phyloP scores from a whole-genome alignment of 2,888 invertebrate species.

The Tachina fera region DNA sequence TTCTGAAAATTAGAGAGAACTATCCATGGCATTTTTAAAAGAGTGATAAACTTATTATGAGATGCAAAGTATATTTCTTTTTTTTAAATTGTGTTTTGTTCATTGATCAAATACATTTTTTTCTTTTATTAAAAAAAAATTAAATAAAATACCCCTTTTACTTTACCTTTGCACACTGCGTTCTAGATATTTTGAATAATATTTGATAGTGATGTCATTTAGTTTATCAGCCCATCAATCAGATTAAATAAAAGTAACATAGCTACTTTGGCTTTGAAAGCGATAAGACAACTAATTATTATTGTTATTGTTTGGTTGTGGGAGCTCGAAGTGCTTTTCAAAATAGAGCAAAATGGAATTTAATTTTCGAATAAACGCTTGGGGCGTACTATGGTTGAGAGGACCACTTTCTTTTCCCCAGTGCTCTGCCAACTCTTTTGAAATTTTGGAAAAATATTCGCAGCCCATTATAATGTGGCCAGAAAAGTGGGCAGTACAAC shows the following conservation, averaged over 20 bases:
- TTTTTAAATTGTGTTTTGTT: too few relatives aligned
- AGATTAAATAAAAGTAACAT: conserved; percentile 24
- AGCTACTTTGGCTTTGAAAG: conserved; percentile 7
- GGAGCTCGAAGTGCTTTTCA: conserved; percentile 40
- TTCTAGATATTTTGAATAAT: neutral
- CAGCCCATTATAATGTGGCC: neutral
- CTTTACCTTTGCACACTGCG: neutral
- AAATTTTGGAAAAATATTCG: neutral
- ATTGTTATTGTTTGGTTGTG: conserved; percentile 36
- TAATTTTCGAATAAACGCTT: neutral
- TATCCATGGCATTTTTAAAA: too few relatives aligned
- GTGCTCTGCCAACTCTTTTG: neutral
- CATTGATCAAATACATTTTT: too few relatives aligned
- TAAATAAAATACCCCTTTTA: neutral
- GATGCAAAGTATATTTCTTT: too few relatives aligned
- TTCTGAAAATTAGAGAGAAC: too few relatives aligned
- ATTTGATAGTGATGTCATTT: conserved; percentile 50
- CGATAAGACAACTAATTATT: conserved; percentile 55
- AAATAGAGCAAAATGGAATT: conserved; percentile 26
- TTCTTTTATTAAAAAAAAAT: too few relatives aligned
- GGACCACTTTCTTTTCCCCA: too few relatives aligned
- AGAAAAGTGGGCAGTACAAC: too few relatives aligned
- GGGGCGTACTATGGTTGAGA: neutral
- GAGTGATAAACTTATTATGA: too few relatives aligned
- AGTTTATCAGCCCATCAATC: conserved; percentile 38